A percentile compares a stretch with the other conserved stretches of the same genome.
Evolutionary conservation across 2,888 invertebrate genomes (phyloP).

Genomic region (Caenorhabditis becei): DNA sequence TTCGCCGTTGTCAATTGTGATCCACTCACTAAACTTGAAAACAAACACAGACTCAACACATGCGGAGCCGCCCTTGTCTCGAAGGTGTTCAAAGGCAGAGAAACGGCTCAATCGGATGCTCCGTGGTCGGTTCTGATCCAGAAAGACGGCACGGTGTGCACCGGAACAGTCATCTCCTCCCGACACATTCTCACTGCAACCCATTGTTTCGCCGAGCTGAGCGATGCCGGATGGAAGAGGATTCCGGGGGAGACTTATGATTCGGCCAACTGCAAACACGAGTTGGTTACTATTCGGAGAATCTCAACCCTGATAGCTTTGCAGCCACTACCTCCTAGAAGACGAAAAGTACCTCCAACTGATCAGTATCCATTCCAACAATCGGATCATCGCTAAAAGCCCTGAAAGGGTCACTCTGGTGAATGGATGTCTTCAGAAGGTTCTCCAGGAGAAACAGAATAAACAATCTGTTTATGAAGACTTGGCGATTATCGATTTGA

Average conservation of each 20-base stretch:
- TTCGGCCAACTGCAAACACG: no score
- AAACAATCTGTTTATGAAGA: conserved; percentile 1
- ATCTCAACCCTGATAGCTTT: no score
- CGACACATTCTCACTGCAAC: conserved; percentile 31
- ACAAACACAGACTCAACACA: conserved; percentile 15
- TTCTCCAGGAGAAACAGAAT: no score
- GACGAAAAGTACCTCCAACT: no score
- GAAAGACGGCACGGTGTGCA: background rate
- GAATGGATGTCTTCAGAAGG: conserved; percentile 18
- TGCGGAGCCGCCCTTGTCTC: conserved; percentile 8
- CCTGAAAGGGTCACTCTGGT: background rate
- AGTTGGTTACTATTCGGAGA: no score
- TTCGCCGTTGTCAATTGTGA: conserved; percentile 13
- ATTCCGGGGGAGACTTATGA: no score
- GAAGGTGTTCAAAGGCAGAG: conserved; percentile 21
- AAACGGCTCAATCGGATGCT: conserved; percentile 13
- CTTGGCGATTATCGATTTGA: conserved; percentile 34
- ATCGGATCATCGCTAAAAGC: no score
- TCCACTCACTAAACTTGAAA: conserved; percentile 16
- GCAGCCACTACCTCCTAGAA: no score
- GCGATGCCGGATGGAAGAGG: no score
- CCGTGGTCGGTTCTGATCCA: conserved; percentile 27
- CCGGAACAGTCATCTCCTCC: conserved; percentile 31
- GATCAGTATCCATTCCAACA: no score
- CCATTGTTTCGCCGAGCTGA: conserved; percentile 22